Evolutionary conservation across 2,797 vertebrate species (phyloP).

Genomic region (Meda fulgida): DNA sequence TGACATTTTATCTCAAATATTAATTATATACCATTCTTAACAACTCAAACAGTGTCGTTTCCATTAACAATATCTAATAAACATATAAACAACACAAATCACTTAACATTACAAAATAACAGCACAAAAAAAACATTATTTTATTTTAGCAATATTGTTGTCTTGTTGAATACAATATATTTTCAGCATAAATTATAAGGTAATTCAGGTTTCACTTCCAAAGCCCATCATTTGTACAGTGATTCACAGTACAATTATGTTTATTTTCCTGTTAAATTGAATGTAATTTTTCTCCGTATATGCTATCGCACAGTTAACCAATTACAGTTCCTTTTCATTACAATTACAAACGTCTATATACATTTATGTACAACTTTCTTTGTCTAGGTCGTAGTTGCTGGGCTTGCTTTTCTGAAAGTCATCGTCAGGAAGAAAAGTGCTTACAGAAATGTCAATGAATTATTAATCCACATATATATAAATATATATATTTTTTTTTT

Average conservation of each 20-base stretch:
- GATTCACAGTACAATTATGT: neutral
- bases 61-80: neutral
- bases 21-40: neutral
- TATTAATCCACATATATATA: slow-evolving; percentile 19
- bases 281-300: neutral
- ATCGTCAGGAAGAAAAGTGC: slow-evolving; percentile 17
- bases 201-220: neutral
- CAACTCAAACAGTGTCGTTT: neutral
- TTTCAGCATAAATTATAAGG: neutral
- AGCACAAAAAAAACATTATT: too few species aligned
- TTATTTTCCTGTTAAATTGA: neutral
- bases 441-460: slow-evolving; percentile 24
- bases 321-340: neutral
- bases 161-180: neutral
- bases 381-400: neutral
- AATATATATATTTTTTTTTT: neutral
- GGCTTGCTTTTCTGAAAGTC: slow-evolving; percentile 37
- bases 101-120: neutral
- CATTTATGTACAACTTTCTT: neutral
- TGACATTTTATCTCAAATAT: neutral
- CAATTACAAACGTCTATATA: neutral
- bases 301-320: neutral
- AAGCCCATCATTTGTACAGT: neutral
- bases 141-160: too few species aligned
- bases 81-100: neutral